Evolutionary conservation across 2,888 invertebrate genomes (phyloP), one percentile per base, ranked within the genome.

Genomic region (Apodemia duryi): DNA sequence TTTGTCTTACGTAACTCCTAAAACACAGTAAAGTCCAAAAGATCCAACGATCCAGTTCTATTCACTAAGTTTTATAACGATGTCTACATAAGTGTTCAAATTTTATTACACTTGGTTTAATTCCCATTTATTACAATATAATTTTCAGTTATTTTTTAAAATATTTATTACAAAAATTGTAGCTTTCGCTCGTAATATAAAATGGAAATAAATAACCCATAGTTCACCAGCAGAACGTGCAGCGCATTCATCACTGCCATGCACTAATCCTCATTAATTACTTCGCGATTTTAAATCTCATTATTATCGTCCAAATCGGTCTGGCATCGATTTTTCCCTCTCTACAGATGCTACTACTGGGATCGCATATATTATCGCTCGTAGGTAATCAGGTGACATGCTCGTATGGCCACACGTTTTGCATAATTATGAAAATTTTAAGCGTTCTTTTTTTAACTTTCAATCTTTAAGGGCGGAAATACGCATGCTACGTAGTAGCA

Each of bases 221-320:
- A 52, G 51, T 32, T 51, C 38, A 35, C 28, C 9, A 38, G 64
- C 63, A 66, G 43, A 32, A 51, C 38, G 54, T 63, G 52, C 62
- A 65, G 41, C 64, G 65, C 75, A 78, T 80, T 73, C 72, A 79
- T 81, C 75, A 76, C 70, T 73, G 73, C 72, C 69, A 72, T 66
- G 71, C 74, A 78, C 87, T 87, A 87, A 88, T 85, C 85, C 84
- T 82, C 85, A 86, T 89, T 86, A 87, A 87, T 86, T 85, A 85
- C 83, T 80, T 81, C 77, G 78, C 83, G 82, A 84, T 86, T 88
- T 88, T 85, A 87, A 88, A 86, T 88, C 84, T 84, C 87, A 86
- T 88, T 88, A 86, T 82, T 81, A 38, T 38, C 38, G 75, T 79
- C 80, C 84, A 88, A 88, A 89, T 86, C 82, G 84, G 84, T 83